Conservation (phyloP, 2,797 vertebrate genomes). For the Arrhamphus sclerolepis region DNA sequence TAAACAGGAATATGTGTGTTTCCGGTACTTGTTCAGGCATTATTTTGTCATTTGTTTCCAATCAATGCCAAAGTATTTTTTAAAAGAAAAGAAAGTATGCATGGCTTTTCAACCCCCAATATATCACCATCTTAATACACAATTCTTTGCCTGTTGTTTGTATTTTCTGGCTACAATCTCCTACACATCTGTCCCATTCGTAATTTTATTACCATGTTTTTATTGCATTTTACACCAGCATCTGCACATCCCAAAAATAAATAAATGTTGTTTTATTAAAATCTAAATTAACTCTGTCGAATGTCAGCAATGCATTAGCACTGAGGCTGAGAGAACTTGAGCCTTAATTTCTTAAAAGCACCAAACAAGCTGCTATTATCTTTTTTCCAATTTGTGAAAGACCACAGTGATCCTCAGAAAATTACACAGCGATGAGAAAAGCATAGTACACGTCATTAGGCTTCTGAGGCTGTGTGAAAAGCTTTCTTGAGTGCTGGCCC, state of each 20-base stretch:
- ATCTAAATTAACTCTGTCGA: not conserved
- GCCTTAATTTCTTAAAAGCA: constrained; percentile 71
- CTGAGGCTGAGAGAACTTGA: constrained; percentile 24
- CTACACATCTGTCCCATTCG: too few relatives aligned
- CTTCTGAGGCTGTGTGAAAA: constrained; percentile 34
- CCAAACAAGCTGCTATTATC: constrained; percentile 36
- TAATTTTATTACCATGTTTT: too few relatives aligned
- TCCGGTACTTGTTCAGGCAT: constrained; percentile 8
- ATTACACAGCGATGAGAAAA: constrained; percentile 37
- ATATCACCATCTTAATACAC: not conserved
- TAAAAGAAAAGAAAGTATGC: not conserved
- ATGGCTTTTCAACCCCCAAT: too few relatives aligned
- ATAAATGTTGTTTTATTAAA: not conserved
- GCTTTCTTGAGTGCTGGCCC: constrained; percentile 43
- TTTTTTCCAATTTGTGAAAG: constrained; percentile 18
- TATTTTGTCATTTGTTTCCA: not conserved
- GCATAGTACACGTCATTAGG: constrained; percentile 51
- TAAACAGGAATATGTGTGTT: constrained; percentile 1
- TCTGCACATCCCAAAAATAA: constrained; percentile 3
- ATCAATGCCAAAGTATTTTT: too few relatives aligned
- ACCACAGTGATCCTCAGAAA: constrained; percentile 28
- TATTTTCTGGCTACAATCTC: too few relatives aligned
- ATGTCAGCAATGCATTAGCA: constrained; percentile 32
- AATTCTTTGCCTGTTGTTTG: too few relatives aligned
- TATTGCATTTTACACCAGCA: not conserved